Evolutionary conservation across 2,797 vertebrate genomes (phyloP).

Genomic region (Molossus molossus): DNA sequence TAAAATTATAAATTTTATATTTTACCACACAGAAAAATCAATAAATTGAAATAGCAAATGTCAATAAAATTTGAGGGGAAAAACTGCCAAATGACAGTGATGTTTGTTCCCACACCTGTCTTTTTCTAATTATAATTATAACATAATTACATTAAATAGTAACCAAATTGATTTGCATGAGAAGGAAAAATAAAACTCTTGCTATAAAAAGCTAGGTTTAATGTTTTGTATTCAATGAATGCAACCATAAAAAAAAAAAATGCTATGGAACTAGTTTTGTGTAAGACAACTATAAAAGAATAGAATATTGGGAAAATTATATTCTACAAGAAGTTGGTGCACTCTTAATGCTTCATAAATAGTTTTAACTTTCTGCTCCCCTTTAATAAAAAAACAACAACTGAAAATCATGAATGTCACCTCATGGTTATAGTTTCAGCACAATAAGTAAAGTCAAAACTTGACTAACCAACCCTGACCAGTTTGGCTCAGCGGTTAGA

Average conservation of each 20-base stretch:
- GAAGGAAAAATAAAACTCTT: background rate
- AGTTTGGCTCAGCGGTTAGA: too few relatives aligned
- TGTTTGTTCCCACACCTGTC: background rate
- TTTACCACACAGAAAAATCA: background rate
- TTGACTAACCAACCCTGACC: background rate
- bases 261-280: background rate
- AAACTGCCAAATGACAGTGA: background rate
- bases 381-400: background rate
- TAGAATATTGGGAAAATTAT: background rate
- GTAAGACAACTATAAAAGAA: background rate
- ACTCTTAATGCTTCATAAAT: conserved; percentile 8
- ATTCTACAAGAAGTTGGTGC: background rate
- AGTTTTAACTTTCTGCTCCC: background rate
- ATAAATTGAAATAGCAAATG: background rate
- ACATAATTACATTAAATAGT: background rate
- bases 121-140: background rate
- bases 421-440: background rate
- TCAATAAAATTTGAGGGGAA: background rate
- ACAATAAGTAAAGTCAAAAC: background rate
- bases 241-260: background rate
- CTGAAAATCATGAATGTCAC: background rate
- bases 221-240: background rate
- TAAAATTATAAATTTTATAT: conserved; percentile 16
- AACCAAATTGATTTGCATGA: conserved; percentile 4
- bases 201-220: background rate